phyloP scores from a whole-genome alignment of 2,797 vertebrate species.

The Emys orbicularis region DNA sequence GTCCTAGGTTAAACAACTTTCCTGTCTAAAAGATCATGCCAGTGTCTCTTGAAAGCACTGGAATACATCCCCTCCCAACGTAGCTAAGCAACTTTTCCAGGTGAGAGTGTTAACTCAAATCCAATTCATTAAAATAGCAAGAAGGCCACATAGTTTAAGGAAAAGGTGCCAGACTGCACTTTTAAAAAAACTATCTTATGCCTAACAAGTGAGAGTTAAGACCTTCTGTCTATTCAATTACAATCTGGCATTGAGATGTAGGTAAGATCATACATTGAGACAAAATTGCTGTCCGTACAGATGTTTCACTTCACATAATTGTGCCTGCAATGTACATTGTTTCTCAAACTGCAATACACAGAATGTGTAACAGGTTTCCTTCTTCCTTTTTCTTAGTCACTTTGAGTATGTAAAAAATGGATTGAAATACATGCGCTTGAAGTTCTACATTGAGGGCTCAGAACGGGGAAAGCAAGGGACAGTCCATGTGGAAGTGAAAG shows the following conservation, averaged over 20 bases:
- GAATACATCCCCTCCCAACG: background rate
- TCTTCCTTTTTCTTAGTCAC: slow-evolving; percentile 83
- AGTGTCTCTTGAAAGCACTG: background rate
- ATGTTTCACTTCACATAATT: background rate
- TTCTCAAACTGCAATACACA: background rate
- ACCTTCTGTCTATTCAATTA: background rate
- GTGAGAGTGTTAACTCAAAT: background rate
- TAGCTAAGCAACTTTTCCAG: slow-evolving; percentile 1
- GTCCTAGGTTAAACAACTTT: background rate
- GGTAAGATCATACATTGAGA: background rate
- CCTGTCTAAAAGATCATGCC: background rate
- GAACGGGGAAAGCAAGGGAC: slow-evolving; percentile 92
- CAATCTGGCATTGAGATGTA: background rate
- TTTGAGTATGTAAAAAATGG: slow-evolving; percentile 90
- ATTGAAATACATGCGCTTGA: slow-evolving; percentile 90
- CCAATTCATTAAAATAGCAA: background rate
- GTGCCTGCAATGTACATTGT: background rate
- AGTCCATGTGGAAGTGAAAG: slow-evolving; percentile 92
- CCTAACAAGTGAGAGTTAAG: background rate
- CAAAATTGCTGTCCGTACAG: background rate
- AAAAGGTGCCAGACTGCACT: no score
- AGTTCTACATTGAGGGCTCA: slow-evolving; percentile 95
- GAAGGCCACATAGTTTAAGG: background rate
- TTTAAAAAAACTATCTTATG: background rate
- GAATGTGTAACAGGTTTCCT: background rate